A percentile compares a stretch with the other conserved stretches of the same genome.
Conservation (phyloP, 2,888 invertebrate genomes). For the Ophion ventricosus region DNA sequence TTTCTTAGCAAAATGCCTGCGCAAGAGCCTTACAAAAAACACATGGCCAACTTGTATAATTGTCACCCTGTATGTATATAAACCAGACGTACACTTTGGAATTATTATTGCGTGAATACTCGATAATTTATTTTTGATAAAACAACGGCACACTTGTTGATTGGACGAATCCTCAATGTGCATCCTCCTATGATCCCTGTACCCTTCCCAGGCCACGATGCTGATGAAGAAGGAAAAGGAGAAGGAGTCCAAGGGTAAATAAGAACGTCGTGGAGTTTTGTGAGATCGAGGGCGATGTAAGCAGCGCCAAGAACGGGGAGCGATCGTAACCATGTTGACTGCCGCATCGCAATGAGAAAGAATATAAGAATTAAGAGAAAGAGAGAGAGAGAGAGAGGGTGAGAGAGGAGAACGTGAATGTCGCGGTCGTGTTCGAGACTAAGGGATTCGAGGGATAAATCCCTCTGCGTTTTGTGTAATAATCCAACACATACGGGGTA, state of each 20-base stretch:
- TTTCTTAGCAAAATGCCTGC: too few relatives aligned
- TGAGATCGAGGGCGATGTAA: conserved; percentile 8
- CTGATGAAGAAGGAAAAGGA: conserved; percentile 91
- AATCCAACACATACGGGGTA: neutral
- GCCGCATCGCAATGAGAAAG: conserved; percentile 23
- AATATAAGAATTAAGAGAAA: neutral
- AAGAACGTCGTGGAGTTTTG: conserved; percentile 61
- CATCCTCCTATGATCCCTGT: conserved; percentile 78
- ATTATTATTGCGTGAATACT: conserved; percentile 48
- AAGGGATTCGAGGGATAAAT: neutral
- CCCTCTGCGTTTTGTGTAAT: neutral
- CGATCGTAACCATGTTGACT: conserved; percentile 22
- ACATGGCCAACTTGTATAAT: too few relatives aligned
- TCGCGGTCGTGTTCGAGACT: neutral
- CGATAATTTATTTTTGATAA: conserved; percentile 54
- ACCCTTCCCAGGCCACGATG: conserved; percentile 97
- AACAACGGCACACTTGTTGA: conserved; percentile 64
- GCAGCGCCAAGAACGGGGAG: conserved; percentile 33
- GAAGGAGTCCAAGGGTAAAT: conserved; percentile 89
- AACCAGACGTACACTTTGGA: conserved; percentile 32
- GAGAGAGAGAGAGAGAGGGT: neutral
- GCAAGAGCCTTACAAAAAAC: too few relatives aligned
- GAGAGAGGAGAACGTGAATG: neutral
- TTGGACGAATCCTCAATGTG: conserved; percentile 68
- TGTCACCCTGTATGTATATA: too few relatives aligned